phyloP scores from a whole-genome alignment of 1,140 invertebrate genomes.

The Drosophila lacteicornis region DNA sequence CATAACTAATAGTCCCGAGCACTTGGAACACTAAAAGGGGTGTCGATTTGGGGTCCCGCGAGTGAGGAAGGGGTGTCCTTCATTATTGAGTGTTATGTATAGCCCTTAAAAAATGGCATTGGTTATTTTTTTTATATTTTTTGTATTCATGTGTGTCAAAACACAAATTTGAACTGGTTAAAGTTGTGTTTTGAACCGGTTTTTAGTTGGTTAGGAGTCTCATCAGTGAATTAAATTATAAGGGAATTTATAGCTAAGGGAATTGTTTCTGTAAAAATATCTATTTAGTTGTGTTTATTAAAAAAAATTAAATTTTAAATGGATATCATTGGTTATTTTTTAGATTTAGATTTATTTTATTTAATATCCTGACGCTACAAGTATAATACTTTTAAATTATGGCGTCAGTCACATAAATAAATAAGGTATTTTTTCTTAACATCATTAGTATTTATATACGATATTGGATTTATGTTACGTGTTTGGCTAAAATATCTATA shows the following conservation, averaged over 20 bases:
- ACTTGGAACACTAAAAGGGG: constrained; percentile 57
- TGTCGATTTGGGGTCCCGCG: constrained; percentile 21
- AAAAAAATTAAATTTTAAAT: not conserved
- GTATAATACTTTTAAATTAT: too few species aligned
- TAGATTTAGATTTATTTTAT: too few species aligned
- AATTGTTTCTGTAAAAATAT: constrained; percentile 3
- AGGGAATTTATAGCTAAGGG: constrained; percentile 35
- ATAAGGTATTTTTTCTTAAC: not conserved
- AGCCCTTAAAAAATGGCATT: constrained; percentile 29
- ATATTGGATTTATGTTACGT: too few species aligned
- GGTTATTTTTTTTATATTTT: constrained; percentile 50
- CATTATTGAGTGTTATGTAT: constrained; percentile 39
- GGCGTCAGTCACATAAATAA: too few species aligned
- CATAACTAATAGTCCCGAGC: constrained; percentile 66
- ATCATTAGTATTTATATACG: too few species aligned
- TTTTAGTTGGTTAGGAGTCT: constrained; percentile 10
- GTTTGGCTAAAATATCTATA: too few species aligned
- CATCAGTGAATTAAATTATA: constrained; percentile 9
- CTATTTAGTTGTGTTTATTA: not conserved
- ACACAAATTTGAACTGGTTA: constrained; percentile 65
- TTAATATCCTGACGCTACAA: too few species aligned
- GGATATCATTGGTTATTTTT: not conserved
- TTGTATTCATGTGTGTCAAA: constrained; percentile 59
- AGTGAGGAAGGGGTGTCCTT: constrained; percentile 10
- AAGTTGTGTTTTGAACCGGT: constrained; percentile 35